Evolutionary conservation across 2,797 vertebrate genomes (phyloP), one percentile per base, ranked within the genome.

Genomic region (Acanthiza pusilla): DNA sequence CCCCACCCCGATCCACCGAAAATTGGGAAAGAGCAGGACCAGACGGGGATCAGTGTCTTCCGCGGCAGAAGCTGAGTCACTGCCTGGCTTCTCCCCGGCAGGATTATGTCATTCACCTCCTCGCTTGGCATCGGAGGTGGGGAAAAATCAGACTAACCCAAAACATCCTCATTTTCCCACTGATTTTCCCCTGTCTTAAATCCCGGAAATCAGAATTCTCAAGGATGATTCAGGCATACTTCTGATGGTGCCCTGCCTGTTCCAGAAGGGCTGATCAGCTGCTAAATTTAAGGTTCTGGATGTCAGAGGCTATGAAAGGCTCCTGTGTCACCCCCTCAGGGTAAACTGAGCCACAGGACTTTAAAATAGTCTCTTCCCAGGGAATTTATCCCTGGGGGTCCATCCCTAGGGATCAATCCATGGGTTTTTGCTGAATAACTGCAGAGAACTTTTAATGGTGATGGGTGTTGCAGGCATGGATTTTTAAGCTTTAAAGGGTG

Each of bases 21-120:
- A 54, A 15, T 2, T 4, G 60, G 76, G 72, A 32, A 43, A 10
- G 30, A 30, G 60, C 50, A 1, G 60, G 42, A 30, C 63, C 2
- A 55, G 54, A 19, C 11, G 1, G 0, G 58, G 67, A 60, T 55
- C 83, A 7, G 54, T 60, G 40, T 68, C 16, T 51, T 2, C 30
- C n/a, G 20, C 21, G 1, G 42, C 38, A 1, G 16, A 36, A 85
- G 92, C 95, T 95, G 95, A 95, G 93, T 96, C 95, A 95, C 76
- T 11, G 86, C 47, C 61, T 10, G 16, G 62, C 79, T 42, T 60
- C 21, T 78, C 71, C 86, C 62, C 6, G 81, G 55, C 82, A 40
- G 65, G 22, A 36, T 66, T 29, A 4, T 85, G 68, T 68, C 83
- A 26, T 17, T 85, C 60, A 9, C 58, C 74, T 74, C 61, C 7